Conservation (phyloP, 30 jellyfish, hydroid and myxozoan species). For the Hydra vulgaris region DNA sequence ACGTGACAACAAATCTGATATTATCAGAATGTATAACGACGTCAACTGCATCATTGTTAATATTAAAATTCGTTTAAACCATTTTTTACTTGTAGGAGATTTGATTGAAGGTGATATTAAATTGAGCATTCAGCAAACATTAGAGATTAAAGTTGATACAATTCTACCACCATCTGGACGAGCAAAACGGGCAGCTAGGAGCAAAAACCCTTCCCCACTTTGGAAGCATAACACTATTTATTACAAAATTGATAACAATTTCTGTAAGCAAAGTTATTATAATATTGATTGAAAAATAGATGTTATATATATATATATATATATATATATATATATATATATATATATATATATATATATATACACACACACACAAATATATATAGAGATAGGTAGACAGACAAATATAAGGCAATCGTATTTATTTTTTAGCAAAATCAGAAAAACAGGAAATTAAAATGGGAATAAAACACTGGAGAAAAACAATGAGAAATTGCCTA, state of each 20-base stretch:
- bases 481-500: constrained; percentile 44
- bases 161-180: background rate
- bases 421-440: constrained; percentile 32
- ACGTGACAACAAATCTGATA: no score
- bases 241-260: constrained; percentile 25
- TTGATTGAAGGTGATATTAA: constrained; percentile 17
- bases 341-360: no score
- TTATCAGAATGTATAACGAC: no score
- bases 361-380: no score
- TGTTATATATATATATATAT: no score
- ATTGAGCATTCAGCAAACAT: constrained; percentile 1
- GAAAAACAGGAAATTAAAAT: constrained; percentile 47
- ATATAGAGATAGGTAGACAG: no score
- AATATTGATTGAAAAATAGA: no score
- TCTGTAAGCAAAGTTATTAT: constrained; percentile 24
- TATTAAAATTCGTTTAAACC: no score
- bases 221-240: constrained; percentile 29
- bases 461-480: constrained; percentile 90
- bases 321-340: no score
- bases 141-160: background rate
- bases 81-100: background rate
- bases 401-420: no score
- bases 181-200: constrained; percentile 24
- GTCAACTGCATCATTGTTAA: no score
- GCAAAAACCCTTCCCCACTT: constrained; percentile 5